phyloP scores from a whole-genome alignment of 2,888 invertebrate species.

The Gasteruption jaculator region DNA sequence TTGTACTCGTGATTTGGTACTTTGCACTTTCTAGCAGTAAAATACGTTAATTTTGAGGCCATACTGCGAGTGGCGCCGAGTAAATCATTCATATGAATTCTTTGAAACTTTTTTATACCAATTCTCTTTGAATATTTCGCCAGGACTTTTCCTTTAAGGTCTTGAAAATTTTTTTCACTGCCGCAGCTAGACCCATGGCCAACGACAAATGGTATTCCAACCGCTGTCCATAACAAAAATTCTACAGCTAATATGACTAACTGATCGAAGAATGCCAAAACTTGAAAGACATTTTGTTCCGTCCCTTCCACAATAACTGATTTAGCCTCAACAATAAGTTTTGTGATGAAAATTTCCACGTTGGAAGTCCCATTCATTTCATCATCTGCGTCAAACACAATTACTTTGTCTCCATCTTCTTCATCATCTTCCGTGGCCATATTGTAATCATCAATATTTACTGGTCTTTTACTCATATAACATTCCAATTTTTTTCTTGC shows the following conservation, averaged over 20 bases:
- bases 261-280: neutral
- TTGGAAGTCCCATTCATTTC: too few species aligned
- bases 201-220: conserved; percentile 1
- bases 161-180: neutral
- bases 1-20: neutral
- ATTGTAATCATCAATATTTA: too few species aligned
- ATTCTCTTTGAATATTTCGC: neutral
- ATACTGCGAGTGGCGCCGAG: neutral
- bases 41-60: conserved; percentile 2
- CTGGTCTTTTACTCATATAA: too few species aligned
- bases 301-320: conserved; percentile 1
- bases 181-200: neutral
- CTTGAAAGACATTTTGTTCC: neutral
- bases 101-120: neutral
- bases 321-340: neutral
- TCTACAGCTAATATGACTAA: neutral
- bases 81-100: neutral
- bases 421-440: conserved; percentile 6
- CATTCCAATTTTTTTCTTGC: too few species aligned
- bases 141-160: conserved; percentile 1
- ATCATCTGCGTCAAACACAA: too few species aligned
- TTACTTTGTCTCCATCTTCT: too few species aligned
- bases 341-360: too few species aligned
- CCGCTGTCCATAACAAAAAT: conserved; percentile 5
- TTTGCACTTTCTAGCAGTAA: neutral